Evolutionary conservation across 2,797 vertebrate species (phyloP).

Genomic region (Mycteria americana): DNA sequence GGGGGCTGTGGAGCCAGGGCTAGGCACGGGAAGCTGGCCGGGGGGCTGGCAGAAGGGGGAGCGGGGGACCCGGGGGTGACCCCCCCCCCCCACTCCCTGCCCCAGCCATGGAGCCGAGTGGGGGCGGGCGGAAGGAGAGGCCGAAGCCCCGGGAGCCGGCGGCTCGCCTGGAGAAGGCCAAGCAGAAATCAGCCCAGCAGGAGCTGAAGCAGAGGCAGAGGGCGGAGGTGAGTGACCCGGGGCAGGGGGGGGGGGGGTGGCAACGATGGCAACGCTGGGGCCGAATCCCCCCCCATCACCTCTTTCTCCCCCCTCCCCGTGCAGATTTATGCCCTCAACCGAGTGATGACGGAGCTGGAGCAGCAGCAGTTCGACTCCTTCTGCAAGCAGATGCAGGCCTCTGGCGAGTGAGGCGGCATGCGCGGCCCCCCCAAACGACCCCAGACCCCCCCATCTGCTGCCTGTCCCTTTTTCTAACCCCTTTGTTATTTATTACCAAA

Average conservation of each 20-base stretch:
- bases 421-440: too few species aligned
- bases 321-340: constrained; percentile 96
- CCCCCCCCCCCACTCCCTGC: too few species aligned
- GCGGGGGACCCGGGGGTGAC: neutral
- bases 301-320: neutral
- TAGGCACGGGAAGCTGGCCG: too few species aligned
- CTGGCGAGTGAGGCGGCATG: constrained; percentile 76
- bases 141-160: constrained; percentile 85
- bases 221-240: constrained; percentile 80
- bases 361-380: constrained; percentile 97
- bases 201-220: constrained; percentile 93
- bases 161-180: constrained; percentile 85
- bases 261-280: neutral
- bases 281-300: neutral
- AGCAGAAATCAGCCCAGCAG: constrained; percentile 90
- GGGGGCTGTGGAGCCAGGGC: too few species aligned
- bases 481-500: constrained; percentile 26
- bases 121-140: constrained; percentile 83
- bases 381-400: constrained; percentile 93
- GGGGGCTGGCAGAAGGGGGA: too few species aligned
- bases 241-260: too few species aligned
- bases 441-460: neutral
- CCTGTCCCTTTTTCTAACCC: neutral
- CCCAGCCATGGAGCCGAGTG: constrained; percentile 76
- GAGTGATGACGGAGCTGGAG: constrained; percentile 95